Evolutionary conservation across 30 jellyfish, hydroid and myxozoan species (phyloP), one percentile per base, ranked within the genome.

Genomic region (Aurelia coerulea): DNA sequence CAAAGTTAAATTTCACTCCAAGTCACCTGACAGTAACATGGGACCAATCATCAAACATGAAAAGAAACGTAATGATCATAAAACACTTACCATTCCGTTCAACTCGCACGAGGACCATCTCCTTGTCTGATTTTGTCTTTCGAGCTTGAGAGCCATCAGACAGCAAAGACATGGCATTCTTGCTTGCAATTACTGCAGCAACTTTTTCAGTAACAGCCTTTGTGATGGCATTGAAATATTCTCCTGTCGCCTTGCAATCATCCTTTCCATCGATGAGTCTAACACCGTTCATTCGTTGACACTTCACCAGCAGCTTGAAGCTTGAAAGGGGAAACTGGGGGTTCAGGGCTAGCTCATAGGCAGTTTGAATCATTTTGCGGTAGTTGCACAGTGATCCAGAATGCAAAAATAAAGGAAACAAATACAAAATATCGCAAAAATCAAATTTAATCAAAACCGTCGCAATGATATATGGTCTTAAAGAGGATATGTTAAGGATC

Each of bases 141-240:
- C 92, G 37, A 29, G 92, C 92, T 49, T 83, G 81, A 35, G 76
- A 52, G 32, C 92, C 92, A 83, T 46, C n/a, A n/a, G n/a, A n/a
- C n/a, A n/a, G n/a, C n/a, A n/a, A n/a, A n/a, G n/a, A n/a, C n/a
- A n/a, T n/a, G 67, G 74, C 73, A 58, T 71, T 19, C 73, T 10
- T 23, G 3, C 87, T 64, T 31, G 29, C 78, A 18, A 78, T 35
- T 0, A 62, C 66, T 8, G 56, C 90, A 10, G 90, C 90, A 19
- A 49, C 15, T 70, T 82, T 82, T 46, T 82, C 91, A n/a, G 18
- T 34, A 23, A 82, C 87, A 17, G 83, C 91, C 13, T 68, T 42
- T 18, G 53, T 32, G 37, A 82, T 67, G 62, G 64, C 51, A 35
- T 41, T 1, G 4, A 82, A 15, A 68, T 19, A 82, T 54, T 82